Percentiles rank a stretch among this genome's conserved stretches.
Evolutionary conservation across 2,888 invertebrate genomes (phyloP).

Genomic region (Nesidiocoris tenuis): DNA sequence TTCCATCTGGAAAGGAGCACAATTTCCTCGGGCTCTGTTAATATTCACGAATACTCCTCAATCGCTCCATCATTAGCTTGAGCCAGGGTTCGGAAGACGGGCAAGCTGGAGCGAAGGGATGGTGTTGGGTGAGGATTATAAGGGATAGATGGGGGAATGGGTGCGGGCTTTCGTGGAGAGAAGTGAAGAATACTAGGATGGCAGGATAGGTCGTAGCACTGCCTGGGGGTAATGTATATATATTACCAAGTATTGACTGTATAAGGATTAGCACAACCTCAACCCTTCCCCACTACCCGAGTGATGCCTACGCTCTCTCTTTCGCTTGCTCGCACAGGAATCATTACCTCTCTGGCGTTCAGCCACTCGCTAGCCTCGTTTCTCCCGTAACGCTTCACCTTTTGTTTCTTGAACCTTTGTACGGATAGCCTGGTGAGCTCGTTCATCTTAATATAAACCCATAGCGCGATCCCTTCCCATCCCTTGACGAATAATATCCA

Average conservation of each 20-base stretch:
- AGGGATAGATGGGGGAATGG: constrained; percentile 37
- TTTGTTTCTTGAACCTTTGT: constrained; percentile 45
- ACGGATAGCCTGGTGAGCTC: constrained; percentile 30
- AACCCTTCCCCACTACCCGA: background rate
- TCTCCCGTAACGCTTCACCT: constrained; percentile 29
- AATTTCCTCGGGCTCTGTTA: constrained; percentile 43
- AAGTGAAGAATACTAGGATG: background rate
- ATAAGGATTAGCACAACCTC: constrained; percentile 42
- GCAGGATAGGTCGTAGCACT: background rate
- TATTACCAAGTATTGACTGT: constrained; percentile 45
- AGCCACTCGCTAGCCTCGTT: constrained; percentile 10
- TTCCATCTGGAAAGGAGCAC: constrained; percentile 43
- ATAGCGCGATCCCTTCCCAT: constrained; percentile 40
- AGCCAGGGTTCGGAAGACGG: constrained; percentile 1
- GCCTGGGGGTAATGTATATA: constrained; percentile 41
- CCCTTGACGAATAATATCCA: constrained; percentile 45
- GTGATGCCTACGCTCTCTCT: background rate
- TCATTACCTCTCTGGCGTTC: background rate
- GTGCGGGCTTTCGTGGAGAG: too few species aligned
- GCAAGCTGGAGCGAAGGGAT: constrained; percentile 22
- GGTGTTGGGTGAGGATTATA: constrained; percentile 37
- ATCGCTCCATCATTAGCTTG: constrained; percentile 43
- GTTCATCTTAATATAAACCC: constrained; percentile 46
- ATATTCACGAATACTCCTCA: constrained; percentile 46
- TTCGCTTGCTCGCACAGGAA: background rate